Evolutionary conservation across 1,140 invertebrate genomes (phyloP), one percentile per base, ranked within the genome.

Genomic region (Teleogryllus occipitalis): DNA sequence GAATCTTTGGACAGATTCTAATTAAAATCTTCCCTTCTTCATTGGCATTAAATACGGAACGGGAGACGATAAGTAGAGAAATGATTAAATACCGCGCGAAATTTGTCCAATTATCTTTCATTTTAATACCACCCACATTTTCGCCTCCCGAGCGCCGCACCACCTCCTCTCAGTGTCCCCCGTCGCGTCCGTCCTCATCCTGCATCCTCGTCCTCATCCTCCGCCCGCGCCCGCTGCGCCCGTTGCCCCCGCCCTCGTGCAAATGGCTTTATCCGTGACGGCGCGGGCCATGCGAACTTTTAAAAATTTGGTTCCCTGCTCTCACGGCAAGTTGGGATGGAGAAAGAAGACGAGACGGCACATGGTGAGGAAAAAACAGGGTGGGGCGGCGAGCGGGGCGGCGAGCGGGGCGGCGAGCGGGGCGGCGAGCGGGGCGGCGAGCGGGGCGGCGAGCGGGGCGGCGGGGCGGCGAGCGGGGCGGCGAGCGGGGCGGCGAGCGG

Each of bases 61-160:
- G 54, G 54, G 54, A 65, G 54, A 65, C 54, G 54, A 65, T 65
- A 65, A 65, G 54, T 65, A 65, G 54, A 65, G 54, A 65, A 65
- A 65, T 65, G 54, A 65, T 65, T 65, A 65, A 65, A 65, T 65
- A 65, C 54, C 54, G 7, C 18, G 54, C 54, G 54, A 65, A 65
- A 65, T 65, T 65, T 65, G 54, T 65, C 54, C 54, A 65, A 65
- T 65, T 65, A 65, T 65, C 54, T 65, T 65, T 65, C 54, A 65
- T 65, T 65, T 65, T 65, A 65, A 65, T 10, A 18, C 54, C 54
- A 14, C 54, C 54, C 54, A 65, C 54, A 65, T 65, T 65, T 65
- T 65, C 27, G 27, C 27, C n/a, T 39, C 27, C 27, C 27, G 27
- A 39, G 27, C 27, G 5, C 5, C 27, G 27, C 27, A 39, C 5